Conservation (phyloP, 2,888 invertebrate species). For the Dendrolimus houi region DNA sequence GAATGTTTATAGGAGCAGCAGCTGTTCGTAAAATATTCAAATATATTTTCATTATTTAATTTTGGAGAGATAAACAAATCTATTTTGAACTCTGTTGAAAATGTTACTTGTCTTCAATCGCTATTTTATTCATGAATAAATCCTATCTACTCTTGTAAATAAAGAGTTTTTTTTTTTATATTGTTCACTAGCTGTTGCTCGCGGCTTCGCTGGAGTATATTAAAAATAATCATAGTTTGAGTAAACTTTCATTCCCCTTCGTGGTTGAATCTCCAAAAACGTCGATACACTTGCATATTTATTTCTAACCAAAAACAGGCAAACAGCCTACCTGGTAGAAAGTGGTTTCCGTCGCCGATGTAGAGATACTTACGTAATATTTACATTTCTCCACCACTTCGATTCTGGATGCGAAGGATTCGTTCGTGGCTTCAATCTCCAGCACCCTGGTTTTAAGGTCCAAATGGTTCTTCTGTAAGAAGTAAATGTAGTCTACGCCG, state of each 20-base stretch:
- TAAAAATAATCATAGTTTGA: no score
- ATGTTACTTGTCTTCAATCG: no score
- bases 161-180: no score
- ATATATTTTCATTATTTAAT: not conserved
- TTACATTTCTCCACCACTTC: constrained; percentile 91
- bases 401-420: constrained; percentile 90
- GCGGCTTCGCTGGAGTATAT: not conserved
- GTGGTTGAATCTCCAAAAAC: not conserved
- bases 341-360: no score
- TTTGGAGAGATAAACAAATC: not conserved
- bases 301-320: not conserved
- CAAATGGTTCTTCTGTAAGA: constrained; percentile 92
- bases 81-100: no score
- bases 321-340: no score
- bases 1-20: not conserved
- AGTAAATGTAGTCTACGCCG: constrained; percentile 93
- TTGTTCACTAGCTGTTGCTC: not conserved
- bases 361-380: constrained; percentile 83
- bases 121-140: no score
- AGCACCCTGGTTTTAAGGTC: constrained; percentile 86
- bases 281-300: not conserved
- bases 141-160: no score
- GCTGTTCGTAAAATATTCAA: not conserved
- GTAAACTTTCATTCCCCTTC: not conserved
- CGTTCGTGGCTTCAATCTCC: constrained; percentile 94